These are phyloP conservation scores for Trichopoda pennipes DNA, from an alignment of 2,888 invertebrate genomes.

Conservation along the genomic window DNA sequence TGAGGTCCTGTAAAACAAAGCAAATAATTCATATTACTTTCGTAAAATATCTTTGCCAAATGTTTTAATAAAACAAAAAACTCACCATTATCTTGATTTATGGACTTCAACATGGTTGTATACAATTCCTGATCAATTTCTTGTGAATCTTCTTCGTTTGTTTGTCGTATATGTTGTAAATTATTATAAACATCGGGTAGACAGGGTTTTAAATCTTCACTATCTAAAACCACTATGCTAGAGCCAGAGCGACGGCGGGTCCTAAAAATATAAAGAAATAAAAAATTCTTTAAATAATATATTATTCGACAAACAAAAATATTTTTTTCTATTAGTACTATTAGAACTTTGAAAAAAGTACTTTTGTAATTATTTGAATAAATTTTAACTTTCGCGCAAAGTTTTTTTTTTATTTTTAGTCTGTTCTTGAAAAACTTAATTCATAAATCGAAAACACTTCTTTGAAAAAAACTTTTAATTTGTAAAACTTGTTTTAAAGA, in stretches of 20 bases:
- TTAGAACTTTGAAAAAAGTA: too few relatives aligned
- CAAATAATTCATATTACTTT: constrained; percentile 1
- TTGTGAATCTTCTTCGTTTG: constrained; percentile 81
- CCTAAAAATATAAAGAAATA: constrained; percentile 81
- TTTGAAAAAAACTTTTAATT: too few relatives aligned
- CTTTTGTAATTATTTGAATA: too few relatives aligned
- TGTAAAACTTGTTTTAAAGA: too few relatives aligned
- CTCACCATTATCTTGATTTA: constrained; percentile 85
- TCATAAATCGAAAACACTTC: too few relatives aligned
- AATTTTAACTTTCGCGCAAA: too few relatives aligned
- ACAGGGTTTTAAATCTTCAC: constrained; percentile 84
- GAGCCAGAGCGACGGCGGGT: constrained; percentile 89
- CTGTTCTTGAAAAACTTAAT: too few relatives aligned
- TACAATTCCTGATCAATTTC: constrained; percentile 86
- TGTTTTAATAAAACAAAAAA: constrained; percentile 25
- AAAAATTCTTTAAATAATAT: background rate
- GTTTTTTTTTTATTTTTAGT: too few relatives aligned
- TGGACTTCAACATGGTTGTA: constrained; percentile 85
- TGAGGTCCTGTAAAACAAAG: constrained; percentile 85
- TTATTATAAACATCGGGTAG: constrained; percentile 83
- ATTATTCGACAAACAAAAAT: too few relatives aligned
- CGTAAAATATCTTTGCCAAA: background rate
- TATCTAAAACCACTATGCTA: constrained; percentile 90
- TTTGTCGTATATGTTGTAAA: constrained; percentile 81
- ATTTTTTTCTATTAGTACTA: too few relatives aligned